A percentile compares a stretch with the other conserved stretches of the same genome.
These are phyloP conservation scores for Hippocampus comes DNA, from an alignment of 2,113 vertebrate species.

Conservation along the genomic window DNA sequence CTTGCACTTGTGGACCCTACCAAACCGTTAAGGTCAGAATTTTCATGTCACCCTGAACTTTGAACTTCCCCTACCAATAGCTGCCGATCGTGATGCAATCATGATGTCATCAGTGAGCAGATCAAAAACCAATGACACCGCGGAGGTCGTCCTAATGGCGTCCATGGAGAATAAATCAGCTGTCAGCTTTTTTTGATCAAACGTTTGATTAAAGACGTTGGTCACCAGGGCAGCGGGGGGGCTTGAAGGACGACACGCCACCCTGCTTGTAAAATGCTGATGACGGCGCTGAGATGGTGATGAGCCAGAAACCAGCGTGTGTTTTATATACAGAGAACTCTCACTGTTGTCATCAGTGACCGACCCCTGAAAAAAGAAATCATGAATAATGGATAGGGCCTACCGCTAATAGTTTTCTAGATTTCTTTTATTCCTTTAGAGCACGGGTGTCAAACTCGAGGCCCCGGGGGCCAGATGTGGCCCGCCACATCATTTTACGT, in stretches of 20 bases:
- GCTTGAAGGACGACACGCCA: constrained; percentile 44
- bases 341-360: not conserved
- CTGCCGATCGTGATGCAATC: not conserved
- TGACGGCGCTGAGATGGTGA: constrained; percentile 11
- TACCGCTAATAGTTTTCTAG: no score
- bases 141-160: constrained; percentile 34
- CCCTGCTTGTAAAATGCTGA: constrained; percentile 24
- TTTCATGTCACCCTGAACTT: constrained; percentile 17
- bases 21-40: not conserved
- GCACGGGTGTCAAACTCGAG: no score
- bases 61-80: not conserved
- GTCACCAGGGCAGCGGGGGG: not conserved
- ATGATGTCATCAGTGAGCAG: not conserved
- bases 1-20: no score
- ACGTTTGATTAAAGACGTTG: constrained; percentile 32
- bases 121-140: not conserved
- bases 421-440: no score
- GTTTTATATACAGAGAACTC: not conserved
- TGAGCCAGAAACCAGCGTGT: no score
- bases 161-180: constrained; percentile 27
- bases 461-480: no score
- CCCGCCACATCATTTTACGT: no score
- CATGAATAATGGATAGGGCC: no score
- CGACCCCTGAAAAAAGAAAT: no score
- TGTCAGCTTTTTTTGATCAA: constrained; percentile 32